These are phyloP conservation scores for Pelecanus crispus DNA, from an alignment of 2,113 vertebrate genomes.

Conservation along the genomic window DNA sequence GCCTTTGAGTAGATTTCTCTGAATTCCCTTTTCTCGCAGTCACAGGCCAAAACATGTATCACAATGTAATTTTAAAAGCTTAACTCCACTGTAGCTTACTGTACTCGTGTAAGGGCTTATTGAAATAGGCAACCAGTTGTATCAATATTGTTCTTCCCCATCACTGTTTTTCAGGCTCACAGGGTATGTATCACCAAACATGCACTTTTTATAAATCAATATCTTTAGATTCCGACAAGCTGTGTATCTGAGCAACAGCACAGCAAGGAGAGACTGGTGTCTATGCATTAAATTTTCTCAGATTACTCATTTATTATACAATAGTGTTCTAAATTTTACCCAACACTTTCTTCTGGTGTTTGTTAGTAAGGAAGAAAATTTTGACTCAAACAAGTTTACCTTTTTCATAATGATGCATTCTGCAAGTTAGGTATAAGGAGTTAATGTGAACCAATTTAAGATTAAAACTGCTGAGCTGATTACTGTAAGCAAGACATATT, in stretches of 20 bases:
- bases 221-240: slow-evolving; percentile 50
- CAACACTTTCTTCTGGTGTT: not conserved
- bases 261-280: slow-evolving; percentile 19
- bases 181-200: not conserved
- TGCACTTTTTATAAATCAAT: slow-evolving; percentile 37
- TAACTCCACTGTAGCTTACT: not conserved
- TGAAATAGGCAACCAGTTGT: not conserved
- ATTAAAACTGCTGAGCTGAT: not conserved
- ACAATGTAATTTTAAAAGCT: not conserved
- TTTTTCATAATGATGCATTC: not conserved
- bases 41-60: not conserved
- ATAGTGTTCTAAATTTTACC: slow-evolving; percentile 43
- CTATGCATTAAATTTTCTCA: slow-evolving; percentile 32
- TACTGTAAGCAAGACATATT: not conserved
- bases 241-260: slow-evolving; percentile 59
- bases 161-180: not conserved
- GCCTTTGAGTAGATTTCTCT: not conserved
- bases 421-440: not conserved
- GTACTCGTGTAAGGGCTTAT: not conserved
- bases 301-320: slow-evolving; percentile 63
- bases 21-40: not conserved
- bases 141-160: not conserved
- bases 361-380: not conserved
- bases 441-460: not conserved
- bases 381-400: not conserved